Evolutionary conservation across 1,140 invertebrate species (phyloP).

Genomic region (Dinothrombium tinctorium): DNA sequence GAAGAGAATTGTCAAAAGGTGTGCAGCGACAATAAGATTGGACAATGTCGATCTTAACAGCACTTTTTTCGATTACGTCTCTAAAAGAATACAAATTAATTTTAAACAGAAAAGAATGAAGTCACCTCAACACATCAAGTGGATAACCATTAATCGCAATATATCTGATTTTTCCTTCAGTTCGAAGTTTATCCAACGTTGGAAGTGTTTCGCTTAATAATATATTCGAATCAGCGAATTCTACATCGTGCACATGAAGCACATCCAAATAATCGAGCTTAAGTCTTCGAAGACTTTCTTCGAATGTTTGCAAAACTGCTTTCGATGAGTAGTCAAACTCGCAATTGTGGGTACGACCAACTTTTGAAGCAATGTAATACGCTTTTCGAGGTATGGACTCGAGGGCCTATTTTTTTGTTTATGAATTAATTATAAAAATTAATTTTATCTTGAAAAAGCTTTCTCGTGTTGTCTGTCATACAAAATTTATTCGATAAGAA

Average conservation of each 20-base stretch:
- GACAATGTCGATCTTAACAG: slow-evolving; percentile 40
- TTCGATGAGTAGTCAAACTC: slow-evolving; percentile 60
- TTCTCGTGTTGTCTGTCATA: too few species aligned
- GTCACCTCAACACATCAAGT: slow-evolving; percentile 36
- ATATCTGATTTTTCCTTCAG: slow-evolving; percentile 46
- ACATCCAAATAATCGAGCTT: slow-evolving; percentile 63
- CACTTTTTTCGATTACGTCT: slow-evolving; percentile 39
- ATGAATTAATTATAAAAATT: slow-evolving; percentile 7
- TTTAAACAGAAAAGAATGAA: neutral
- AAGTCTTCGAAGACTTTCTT: slow-evolving; percentile 45
- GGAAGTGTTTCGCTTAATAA: too few species aligned
- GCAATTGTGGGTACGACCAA: slow-evolving; percentile 43
- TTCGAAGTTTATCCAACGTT: too few species aligned
- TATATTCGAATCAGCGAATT: slow-evolving; percentile 68
- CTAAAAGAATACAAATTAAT: slow-evolving; percentile 10
- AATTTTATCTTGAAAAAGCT: neutral
- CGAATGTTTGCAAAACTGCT: slow-evolving; percentile 44
- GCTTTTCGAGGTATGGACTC: slow-evolving; percentile 45
- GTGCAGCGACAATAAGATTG: slow-evolving; percentile 53
- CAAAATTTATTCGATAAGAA: too few species aligned
- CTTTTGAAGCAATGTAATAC: slow-evolving; percentile 81
- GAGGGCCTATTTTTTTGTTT: slow-evolving; percentile 32
- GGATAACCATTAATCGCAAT: slow-evolving; percentile 77
- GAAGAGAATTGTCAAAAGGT: slow-evolving; percentile 47
- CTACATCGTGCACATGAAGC: slow-evolving; percentile 74